Base-by-base conservation (phyloP, 30 jellyfish, hydroid and myxozoan genomes). In the Catostylus mosaicus region DNA sequence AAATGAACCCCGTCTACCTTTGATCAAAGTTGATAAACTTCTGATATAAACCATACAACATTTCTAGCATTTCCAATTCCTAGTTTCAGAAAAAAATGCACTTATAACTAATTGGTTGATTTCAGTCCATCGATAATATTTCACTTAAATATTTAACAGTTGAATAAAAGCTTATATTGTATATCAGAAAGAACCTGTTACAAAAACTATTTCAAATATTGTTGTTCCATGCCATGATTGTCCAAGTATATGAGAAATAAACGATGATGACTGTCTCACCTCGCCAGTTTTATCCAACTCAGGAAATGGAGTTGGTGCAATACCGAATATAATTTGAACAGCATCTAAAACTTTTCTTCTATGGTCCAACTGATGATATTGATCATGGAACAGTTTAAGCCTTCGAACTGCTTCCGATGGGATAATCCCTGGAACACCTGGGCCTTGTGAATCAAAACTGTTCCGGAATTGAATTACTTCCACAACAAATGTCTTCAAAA, bases 381-480 rank as follows among this genome's bases (percentile, higher is more conserved):
- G 89, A 26, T 82, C 86, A 22, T 80, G 94, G 45, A 89, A 89
- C 20, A 70, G 65, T 60, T 59, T 76, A 77, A 89, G 72, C 36
- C 94, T 67, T 26, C 87, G 66, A 6, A 82, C 97, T 12, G 97
- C 97, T 27, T 72, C 94, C 14, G 90, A 67, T 22, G 97, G 97
- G 3, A 76, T 69, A 16, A 89, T 75, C 22, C 97, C 97, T 14
- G 97, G 94, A 0, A 89, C 90, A 7, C 94, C 97, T 32, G 94
- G 97, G 24, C 97, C 97, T 74, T 81, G 97, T 0, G 97, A 89
- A 66, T 89, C 97, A 65, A 89, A 89, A 66, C 97, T 89, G 88
- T 89, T 89, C 45, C 97, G 83, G 56, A 89, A 89, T 54, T 82
- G 97, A 30, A 89, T 89, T 31, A 89, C 97, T 54, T 81, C 97